A percentile compares a stretch with the other conserved stretches of the same genome.
Evolutionary conservation across 2,113 vertebrate species (phyloP).

Genomic region (Xiphophorus couchianus): DNA sequence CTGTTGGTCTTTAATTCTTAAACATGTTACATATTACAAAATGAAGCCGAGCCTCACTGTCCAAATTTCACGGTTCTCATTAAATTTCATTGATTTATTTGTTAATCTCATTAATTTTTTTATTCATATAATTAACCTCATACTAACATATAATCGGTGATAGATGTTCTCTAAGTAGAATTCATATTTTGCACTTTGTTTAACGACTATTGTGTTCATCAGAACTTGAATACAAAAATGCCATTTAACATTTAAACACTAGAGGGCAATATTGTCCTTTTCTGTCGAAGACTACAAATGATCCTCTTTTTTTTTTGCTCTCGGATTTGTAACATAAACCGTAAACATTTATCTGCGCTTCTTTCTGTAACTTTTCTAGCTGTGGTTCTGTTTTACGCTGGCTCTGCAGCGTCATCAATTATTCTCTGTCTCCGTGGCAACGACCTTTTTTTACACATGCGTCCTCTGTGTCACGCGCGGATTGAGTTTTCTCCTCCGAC

Average conservation of each 20-base stretch:
- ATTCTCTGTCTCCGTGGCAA: constrained; percentile 52
- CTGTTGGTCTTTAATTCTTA: too few species aligned
- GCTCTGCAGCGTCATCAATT: constrained; percentile 19
- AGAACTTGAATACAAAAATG: background rate
- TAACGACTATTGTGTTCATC: background rate
- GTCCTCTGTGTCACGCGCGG: constrained; percentile 42
- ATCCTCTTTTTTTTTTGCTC: background rate
- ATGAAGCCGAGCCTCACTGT: too few species aligned
- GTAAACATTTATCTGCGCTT: background rate
- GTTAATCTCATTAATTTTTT: too few species aligned
- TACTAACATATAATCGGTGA: too few species aligned
- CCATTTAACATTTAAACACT: constrained; percentile 15
- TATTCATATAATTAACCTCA: too few species aligned
- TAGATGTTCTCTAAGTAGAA: background rate
- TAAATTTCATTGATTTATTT: too few species aligned
- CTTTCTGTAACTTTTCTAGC: background rate
- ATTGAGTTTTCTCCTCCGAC: constrained; percentile 46
- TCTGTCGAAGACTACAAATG: background rate
- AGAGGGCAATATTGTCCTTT: constrained; percentile 44
- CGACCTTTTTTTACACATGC: constrained; percentile 1
- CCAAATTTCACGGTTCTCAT: too few species aligned
- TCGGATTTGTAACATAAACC: background rate
- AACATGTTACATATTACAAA: too few species aligned
- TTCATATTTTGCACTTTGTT: background rate
- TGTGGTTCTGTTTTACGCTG: background rate